Base-by-base conservation (phyloP, 2,888 invertebrate species). In the Macropis europaea region DNA sequence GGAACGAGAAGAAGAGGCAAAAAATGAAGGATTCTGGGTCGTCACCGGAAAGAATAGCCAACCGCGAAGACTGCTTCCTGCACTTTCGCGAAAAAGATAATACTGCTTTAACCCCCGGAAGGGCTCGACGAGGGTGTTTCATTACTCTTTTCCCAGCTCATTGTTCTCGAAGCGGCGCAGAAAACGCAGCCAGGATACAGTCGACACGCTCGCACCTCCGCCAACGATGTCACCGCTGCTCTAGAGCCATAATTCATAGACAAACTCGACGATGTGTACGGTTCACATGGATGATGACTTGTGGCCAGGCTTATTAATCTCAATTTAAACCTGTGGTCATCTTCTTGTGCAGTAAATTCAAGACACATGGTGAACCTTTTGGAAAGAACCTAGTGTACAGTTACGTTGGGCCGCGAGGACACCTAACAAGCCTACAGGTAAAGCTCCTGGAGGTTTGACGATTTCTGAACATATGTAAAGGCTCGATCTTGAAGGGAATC, bases 91-190 rank as follows among this genome's bases (percentile, higher is more conserved):
- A 66, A 72, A 76, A 79, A 71, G 80, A 76, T 79, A 79, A 80
- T 78, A 56, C 71, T 67, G 75, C 75, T 77, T 80, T 71, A 77
- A 74, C 64, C 63, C n/a, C 61, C 77, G 77, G 77, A 80, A 79
- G 64, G 69, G 32, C 36, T 50, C 63, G 67, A 59, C 36, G 45
- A 56, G 64, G 64, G 73, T 77, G 73, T 76, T 78, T 81, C 81
- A 81, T 81, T 81, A 78, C 81, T 78, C 57, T 81, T 81, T 74
- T 74, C 67, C 67, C 68, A 69, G 74, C 68, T 73, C 81, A 78
- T 81, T 81, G 81, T 81, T 81, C 81, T 57, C 63, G 66, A 79
- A 67, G 67, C 66, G 76, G 68, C 60, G 68, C 52, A 57, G 76
- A 72, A 76, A 76, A 71, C 57, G 76, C 76, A 42, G 47, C 64